Base-by-base conservation (phyloP, 2,888 invertebrate species). In the Conchocele bisecta region DNA sequence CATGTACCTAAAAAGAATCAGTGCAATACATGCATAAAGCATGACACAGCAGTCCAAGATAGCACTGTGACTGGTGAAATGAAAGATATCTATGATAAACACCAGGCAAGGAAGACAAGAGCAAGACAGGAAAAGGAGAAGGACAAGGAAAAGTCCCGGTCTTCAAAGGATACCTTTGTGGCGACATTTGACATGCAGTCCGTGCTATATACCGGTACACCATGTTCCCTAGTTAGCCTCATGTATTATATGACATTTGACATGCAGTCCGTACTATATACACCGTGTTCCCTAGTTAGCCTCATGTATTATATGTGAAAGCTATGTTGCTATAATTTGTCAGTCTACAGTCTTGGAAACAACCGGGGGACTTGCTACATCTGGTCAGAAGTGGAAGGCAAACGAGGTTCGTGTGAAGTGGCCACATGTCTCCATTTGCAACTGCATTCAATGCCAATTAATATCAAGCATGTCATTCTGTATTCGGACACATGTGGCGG, bases 1-100 rank as follows among this genome's bases (percentile, higher is more conserved):
- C 64, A 69, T 48, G 42, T 64, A 41, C 70, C 75, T 26, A 75
- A 71, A 37, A 75, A 75, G 22, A 67, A 75, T 28, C 75, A 75
- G 44, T 75, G 67, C 35, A 56, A 54, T 22, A 54, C 33, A 15
- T 75, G 75, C 53, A 50, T 20, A 13, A 53, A 31, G 20, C 71
- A 71, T 59, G 7, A 71, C 20, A 53, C 26, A 41, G 33, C 26
- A 20, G 26, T 28, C 17, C 11, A 2, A 48, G 44, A 48, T 28
- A 58, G 58, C 3, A 44, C 41, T 31, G 6, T 65, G 2, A 39
- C 41, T 1, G 13, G 17, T 11, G 58, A 69, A n/a, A 26, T 28
- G 7, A 41, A 37, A 28, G 28, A 63, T 20, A 39, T 17, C n/a
- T 58, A 42, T 39, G 41, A 57, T 28, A 20, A 51, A n/a, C 67